phyloP scores from a whole-genome alignment of 2,113 vertebrate genomes.

The Osmerus eperlanus region DNA sequence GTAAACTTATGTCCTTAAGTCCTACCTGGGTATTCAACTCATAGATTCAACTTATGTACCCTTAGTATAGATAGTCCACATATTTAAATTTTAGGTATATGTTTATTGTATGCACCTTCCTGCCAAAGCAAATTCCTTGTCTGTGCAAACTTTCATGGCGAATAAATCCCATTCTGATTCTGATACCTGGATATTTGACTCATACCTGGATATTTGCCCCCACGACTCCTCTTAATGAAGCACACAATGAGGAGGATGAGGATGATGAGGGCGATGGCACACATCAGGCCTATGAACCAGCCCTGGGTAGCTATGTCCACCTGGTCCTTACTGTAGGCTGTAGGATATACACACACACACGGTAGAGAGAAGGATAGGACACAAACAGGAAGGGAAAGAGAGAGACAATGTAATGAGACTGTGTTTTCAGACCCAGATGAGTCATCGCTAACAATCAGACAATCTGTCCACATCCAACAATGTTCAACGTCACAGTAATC shows the following conservation, averaged over 20 bases:
- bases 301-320: slow-evolving; percentile 96
- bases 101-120: too few relatives aligned
- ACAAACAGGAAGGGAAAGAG: slow-evolving; percentile 12
- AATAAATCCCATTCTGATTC: too few relatives aligned
- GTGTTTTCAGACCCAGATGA: neutral
- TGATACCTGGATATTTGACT: neutral
- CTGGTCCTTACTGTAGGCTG: slow-evolving; percentile 91
- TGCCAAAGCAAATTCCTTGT: too few relatives aligned
- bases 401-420: neutral
- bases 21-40: neutral
- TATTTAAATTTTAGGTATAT: too few relatives aligned
- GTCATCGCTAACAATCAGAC: neutral
- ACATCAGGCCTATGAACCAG: slow-evolving; percentile 99
- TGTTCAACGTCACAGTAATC: neutral
- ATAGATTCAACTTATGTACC: too few relatives aligned
- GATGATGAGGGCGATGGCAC: slow-evolving; percentile 93
- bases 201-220: slow-evolving; percentile 93
- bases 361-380: slow-evolving; percentile 2
- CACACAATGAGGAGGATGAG: slow-evolving; percentile 97
- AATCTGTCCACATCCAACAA: slow-evolving; percentile 4
- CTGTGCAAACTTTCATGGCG: too few relatives aligned
- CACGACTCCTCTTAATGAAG: slow-evolving; percentile 97
- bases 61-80: too few relatives aligned
- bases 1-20: neutral
- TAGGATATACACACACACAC: slow-evolving; percentile 27